Conservation (phyloP, 2,888 invertebrate species). For the Lasioglossum villosulum region DNA sequence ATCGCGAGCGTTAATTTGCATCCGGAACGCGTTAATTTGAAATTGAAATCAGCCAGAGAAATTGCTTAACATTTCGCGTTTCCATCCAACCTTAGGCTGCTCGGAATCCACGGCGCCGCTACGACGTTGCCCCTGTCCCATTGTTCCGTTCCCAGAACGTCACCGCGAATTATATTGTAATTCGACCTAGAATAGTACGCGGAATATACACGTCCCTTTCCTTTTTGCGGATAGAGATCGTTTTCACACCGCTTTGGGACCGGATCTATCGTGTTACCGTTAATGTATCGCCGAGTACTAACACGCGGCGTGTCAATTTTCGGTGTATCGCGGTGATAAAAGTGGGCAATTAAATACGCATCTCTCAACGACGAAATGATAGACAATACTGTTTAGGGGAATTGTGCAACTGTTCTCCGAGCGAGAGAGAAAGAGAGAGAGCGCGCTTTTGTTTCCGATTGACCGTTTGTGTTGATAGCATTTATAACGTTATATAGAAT, state of each 20-base stretch:
- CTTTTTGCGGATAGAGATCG: not conserved
- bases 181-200: not conserved
- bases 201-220: not conserved
- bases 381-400: not conserved
- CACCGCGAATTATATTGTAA: slow-evolving; percentile 39
- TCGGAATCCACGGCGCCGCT: slow-evolving; percentile 28
- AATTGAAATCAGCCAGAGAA: slow-evolving; percentile 56
- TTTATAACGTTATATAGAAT: not conserved
- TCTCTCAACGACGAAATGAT: not conserved
- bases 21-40: slow-evolving; percentile 53
- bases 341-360: not conserved
- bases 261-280: slow-evolving; percentile 1
- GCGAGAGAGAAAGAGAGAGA: not conserved
- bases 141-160: slow-evolving; percentile 31
- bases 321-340: not conserved
- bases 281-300: not conserved
- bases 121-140: slow-evolving; percentile 6
- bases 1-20: slow-evolving; percentile 46
- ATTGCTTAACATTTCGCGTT: slow-evolving; percentile 56
- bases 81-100: slow-evolving; percentile 22
- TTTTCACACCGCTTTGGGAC: not conserved
- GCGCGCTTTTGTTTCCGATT: not conserved
- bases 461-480: not conserved
- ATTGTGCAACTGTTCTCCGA: not conserved
- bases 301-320: not conserved